Conservation (phyloP, 2,113 vertebrate genomes). For the Cairina moschata region DNA sequence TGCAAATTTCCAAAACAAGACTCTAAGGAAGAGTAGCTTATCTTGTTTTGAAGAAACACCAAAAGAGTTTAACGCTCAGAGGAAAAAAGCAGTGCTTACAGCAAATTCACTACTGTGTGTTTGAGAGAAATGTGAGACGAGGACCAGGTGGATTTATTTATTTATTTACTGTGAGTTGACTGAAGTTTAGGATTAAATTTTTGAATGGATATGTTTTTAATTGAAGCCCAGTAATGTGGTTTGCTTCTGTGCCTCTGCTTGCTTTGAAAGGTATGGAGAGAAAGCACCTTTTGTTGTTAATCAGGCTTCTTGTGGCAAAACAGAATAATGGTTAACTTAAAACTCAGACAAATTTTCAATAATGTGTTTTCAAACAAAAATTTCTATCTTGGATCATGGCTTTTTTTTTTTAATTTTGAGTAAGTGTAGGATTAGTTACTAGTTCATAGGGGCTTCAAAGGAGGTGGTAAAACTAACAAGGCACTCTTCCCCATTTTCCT, state of each 20-base stretch:
- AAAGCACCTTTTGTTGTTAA: not conserved
- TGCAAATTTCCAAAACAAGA: not conserved
- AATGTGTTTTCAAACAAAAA: not conserved
- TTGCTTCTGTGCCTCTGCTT: not conserved
- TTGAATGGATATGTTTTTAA: not conserved
- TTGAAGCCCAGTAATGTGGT: rapidly evolving
- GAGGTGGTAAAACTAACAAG: not conserved
- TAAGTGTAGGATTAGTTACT: not conserved
- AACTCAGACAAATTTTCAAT: not conserved
- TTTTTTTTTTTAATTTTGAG: not conserved
- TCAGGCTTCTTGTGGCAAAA: not conserved
- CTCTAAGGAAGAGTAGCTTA: not conserved
- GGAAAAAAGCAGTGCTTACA: not conserved
- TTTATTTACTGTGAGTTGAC: not conserved
- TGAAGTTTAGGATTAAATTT: not conserved
- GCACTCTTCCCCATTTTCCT: not conserved
- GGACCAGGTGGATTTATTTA: not conserved
- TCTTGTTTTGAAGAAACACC: not conserved
- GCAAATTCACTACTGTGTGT: not conserved
- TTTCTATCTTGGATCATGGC: not conserved
- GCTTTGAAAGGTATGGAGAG: not conserved
- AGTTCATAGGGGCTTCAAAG: not conserved
- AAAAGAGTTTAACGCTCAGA: not conserved
- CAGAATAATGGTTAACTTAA: not conserved
- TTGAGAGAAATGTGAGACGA: not conserved